These are phyloP conservation scores for Diprion similis DNA, from an alignment of 1,140 invertebrate genomes.

Conservation along the genomic window DNA sequence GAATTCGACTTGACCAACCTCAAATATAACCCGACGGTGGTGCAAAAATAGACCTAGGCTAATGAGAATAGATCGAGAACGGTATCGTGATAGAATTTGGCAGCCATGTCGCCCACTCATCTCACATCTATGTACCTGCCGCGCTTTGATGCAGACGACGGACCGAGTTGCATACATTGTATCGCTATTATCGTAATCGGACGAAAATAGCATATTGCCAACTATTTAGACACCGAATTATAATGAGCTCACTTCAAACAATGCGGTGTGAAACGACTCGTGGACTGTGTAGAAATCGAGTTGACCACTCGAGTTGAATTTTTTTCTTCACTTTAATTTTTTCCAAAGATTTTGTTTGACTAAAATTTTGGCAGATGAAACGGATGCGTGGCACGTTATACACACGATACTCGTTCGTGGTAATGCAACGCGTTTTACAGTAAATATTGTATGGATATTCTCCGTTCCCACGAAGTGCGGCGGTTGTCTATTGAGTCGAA, in stretches of 20 bases:
- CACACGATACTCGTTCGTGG: too few relatives aligned
- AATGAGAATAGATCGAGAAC: slow-evolving; percentile 1
- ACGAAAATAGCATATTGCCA: not conserved
- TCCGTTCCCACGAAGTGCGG: not conserved
- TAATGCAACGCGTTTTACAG: too few relatives aligned
- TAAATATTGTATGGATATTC: too few relatives aligned
- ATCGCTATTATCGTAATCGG: not conserved
- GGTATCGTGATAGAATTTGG: slow-evolving; percentile 5
- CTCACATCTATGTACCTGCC: not conserved
- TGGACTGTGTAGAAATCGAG: too few relatives aligned
- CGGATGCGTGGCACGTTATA: too few relatives aligned
- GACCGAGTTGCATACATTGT: not conserved
- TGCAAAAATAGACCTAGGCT: not conserved
- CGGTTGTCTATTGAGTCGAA: not conserved
- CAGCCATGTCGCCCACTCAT: slow-evolving; percentile 3
- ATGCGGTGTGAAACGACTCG: too few relatives aligned
- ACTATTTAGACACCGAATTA: not conserved
- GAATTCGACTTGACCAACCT: not conserved
- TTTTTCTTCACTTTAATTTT: too few relatives aligned
- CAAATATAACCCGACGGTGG: not conserved
- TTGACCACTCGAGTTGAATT: too few relatives aligned
- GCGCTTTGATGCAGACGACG: not conserved
- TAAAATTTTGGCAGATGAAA: too few relatives aligned
- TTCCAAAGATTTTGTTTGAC: too few relatives aligned
- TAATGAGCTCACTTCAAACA: not conserved